These are phyloP conservation scores for Kradibia gibbosae DNA, from an alignment of 1,140 invertebrate genomes.

Conservation along the genomic window DNA sequence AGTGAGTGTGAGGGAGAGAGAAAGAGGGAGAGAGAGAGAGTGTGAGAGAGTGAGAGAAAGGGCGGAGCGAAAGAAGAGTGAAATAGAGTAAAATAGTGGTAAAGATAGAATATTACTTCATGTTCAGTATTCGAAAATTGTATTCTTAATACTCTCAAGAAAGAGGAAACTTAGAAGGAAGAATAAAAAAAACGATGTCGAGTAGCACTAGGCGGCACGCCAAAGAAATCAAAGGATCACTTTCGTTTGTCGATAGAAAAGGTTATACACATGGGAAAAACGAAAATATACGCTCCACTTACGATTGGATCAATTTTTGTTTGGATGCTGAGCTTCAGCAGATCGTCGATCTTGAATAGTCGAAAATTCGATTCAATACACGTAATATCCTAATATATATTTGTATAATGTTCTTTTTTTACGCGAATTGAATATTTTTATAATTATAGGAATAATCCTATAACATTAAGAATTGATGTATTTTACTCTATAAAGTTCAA, in stretches of 20 bases:
- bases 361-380: not conserved
- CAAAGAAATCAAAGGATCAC: slow-evolving; percentile 28
- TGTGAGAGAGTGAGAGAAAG: slow-evolving; percentile 44
- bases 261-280: slow-evolving; percentile 10
- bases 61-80: slow-evolving; percentile 8
- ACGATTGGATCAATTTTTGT: not conserved
- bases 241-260: slow-evolving; percentile 9
- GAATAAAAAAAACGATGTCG: not conserved
- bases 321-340: not conserved
- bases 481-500: too few relatives aligned
- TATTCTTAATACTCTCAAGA: slow-evolving; percentile 55
- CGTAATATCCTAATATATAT: not conserved
- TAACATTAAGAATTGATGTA: not conserved
- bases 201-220: not conserved
- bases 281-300: not conserved
- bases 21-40: not conserved
- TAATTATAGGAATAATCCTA: not conserved
- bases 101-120: slow-evolving; percentile 30
- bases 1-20: not conserved
- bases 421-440: not conserved
- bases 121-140: slow-evolving; percentile 63
- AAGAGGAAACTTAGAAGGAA: not conserved
- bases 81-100: not conserved
- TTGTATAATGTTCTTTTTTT: not conserved
- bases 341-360: not conserved